Evolutionary conservation across 2,797 vertebrate species (phyloP).

Genomic region (Falco novaeseelandiae): DNA sequence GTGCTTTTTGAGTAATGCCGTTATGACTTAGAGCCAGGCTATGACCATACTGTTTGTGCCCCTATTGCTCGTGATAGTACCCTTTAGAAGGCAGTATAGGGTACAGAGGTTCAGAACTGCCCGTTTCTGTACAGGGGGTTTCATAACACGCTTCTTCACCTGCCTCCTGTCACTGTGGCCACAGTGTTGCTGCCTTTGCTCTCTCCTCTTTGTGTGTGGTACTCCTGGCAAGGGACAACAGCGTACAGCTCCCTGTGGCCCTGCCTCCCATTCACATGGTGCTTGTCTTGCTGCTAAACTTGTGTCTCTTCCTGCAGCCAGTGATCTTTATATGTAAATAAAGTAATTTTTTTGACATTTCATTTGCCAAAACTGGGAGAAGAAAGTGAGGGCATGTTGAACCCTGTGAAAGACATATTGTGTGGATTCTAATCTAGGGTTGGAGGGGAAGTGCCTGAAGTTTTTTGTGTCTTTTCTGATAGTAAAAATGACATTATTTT

Average conservation of each 20-base stretch:
- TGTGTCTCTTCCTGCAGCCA: background rate
- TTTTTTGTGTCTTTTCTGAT: background rate
- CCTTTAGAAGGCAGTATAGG: background rate
- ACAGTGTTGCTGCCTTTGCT: background rate
- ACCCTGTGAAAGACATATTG: background rate
- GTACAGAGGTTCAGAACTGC: background rate
- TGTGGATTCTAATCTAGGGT: background rate
- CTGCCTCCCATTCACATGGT: background rate
- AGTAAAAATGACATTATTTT: background rate
- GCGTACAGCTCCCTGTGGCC: rapidly evolving
- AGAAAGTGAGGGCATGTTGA: background rate
- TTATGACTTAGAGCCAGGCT: background rate
- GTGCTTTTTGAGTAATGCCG: background rate
- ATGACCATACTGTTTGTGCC: rapidly evolving
- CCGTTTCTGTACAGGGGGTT: background rate
- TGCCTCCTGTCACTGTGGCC: rapidly evolving
- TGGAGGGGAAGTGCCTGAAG: background rate
- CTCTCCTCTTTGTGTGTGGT: background rate
- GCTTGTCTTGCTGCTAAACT: background rate
- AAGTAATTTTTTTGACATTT: background rate
- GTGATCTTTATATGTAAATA: background rate
- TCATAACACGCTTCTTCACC: background rate
- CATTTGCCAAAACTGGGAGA: background rate
- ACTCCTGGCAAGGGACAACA: background rate
- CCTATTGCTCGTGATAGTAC: background rate